Base-by-base conservation (phyloP, 64 coral and sea anemone genomes). In the Actinia tenebrosa region DNA sequence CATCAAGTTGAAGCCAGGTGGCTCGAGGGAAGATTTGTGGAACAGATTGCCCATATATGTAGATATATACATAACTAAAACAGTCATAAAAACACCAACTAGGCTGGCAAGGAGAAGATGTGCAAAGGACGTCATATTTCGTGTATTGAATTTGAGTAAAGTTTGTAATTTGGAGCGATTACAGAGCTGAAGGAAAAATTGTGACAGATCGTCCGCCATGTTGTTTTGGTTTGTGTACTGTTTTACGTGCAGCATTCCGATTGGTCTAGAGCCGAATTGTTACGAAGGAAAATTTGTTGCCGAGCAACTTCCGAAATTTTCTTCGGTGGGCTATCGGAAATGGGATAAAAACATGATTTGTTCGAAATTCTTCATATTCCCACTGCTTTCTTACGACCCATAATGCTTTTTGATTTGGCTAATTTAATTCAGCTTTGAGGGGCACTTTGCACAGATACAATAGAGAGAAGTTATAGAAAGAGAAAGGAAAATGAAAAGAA, bases 201-300 rank as follows among this genome's bases (percentile, higher is more conserved):
- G 91, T 64, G 71, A 90, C 91, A 96, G 52, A 90, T 87, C 91
- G 7, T 89, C 94, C 91, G 94, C 94, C 94, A 96, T 96, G 61
- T 96, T 96, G 86, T 88, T 92, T 87, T 71, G 60, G 50, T 87
- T 80, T 89, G n/a, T 54, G 53, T 37, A 37, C 30, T 37, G 30
- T 87, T 91, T 78, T 64, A 91, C 90, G 90, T 91, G 84, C 85
- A 81, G 3, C 77, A 44, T 53, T 80, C 6, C 86, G 85, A 91
- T 91, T 91, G 90, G 90, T 87, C 78, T 58, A 44, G 16, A 27
- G 9, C 5, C 27, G 84, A 45, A 27, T 6, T n/a, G 19, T 66
- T 23, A 66, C 63, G 63, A 66, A 20, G 10, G 20, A 53, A 54
- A 8, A 10, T 18, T 26, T 15, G 1, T 42, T 81, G 47, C 63